A percentile compares a stretch with the other conserved stretches of the same genome.
Evolutionary conservation across 2,888 invertebrate species (phyloP).

Genomic region (Callyntrura sp.): DNA sequence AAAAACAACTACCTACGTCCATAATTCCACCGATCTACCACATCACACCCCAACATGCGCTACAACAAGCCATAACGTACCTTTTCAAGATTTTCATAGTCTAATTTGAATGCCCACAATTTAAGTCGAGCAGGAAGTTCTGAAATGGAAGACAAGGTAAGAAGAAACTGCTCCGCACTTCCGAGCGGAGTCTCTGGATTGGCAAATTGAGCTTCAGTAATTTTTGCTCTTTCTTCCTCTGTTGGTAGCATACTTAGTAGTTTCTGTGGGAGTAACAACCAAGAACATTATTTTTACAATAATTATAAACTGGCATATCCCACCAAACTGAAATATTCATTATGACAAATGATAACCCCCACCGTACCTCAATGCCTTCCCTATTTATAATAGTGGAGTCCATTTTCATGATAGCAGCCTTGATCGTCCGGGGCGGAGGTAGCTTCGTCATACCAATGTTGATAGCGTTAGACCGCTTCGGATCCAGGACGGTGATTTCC

Average conservation of each 20-base stretch:
- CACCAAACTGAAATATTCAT: too few species aligned
- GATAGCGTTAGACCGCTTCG: conserved; percentile 99
- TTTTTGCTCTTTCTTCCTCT: conserved; percentile 98
- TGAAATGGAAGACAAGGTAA: conserved; percentile 97
- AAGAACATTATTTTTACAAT: not conserved
- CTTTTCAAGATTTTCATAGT: conserved; percentile 98
- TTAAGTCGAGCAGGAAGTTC: conserved; percentile 97
- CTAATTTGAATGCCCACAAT: conserved; percentile 99
- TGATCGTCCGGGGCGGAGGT: conserved; percentile 98
- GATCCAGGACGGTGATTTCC: conserved; percentile 97
- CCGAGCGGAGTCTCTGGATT: conserved; percentile 96
- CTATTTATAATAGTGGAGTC: conserved; percentile 99
- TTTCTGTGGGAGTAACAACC: conserved; percentile 88
- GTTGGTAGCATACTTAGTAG: conserved; percentile 98
- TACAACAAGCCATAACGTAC: conserved; percentile 86
- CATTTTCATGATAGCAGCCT: conserved; percentile 99
- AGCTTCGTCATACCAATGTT: conserved; percentile 99
- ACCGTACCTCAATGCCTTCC: conserved; percentile 96
- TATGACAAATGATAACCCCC: too few species aligned
- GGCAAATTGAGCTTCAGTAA: conserved; percentile 85
- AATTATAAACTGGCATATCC: too few species aligned
- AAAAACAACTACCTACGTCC: too few species aligned
- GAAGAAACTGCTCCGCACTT: conserved; percentile 99
- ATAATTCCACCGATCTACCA: too few species aligned
- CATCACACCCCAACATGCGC: conserved; percentile 62